Conservation (phyloP, 2,113 vertebrate genomes). For the Phyllopteryx taeniolatus region DNA sequence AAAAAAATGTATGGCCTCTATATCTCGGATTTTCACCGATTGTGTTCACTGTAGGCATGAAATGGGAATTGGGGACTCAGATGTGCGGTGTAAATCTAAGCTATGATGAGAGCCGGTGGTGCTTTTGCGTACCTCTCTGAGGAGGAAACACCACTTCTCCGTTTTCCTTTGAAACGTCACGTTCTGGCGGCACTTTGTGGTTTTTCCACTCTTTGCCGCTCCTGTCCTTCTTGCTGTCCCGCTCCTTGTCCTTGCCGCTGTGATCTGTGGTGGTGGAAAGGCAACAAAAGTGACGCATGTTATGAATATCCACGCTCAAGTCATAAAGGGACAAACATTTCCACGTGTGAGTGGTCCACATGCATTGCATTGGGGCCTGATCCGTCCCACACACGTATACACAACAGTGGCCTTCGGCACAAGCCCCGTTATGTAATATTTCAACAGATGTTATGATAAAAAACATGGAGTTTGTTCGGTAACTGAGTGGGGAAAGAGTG, state of each 20-base stretch:
- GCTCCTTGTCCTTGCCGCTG: slow-evolving; percentile 83
- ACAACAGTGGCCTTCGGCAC: slow-evolving; percentile 47
- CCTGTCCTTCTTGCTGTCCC: slow-evolving; percentile 73
- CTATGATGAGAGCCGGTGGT: not conserved
- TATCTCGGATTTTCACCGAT: no score
- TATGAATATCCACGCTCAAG: slow-evolving; percentile 8
- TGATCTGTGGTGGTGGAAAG: slow-evolving; percentile 72
- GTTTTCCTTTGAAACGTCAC: slow-evolving; percentile 86
- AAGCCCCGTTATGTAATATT: slow-evolving; percentile 30
- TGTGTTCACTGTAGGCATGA: not conserved
- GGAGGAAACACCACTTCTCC: slow-evolving; percentile 80
- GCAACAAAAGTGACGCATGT: slow-evolving; percentile 4
- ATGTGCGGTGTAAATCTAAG: not conserved
- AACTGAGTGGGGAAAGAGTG: not conserved
- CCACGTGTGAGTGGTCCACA: slow-evolving; percentile 55
- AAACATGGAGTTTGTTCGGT: not conserved
- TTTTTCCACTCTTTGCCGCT: slow-evolving; percentile 85
- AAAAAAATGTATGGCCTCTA: no score
- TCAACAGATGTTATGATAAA: not conserved
- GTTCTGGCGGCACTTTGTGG: slow-evolving; percentile 83
- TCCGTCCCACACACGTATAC: slow-evolving; percentile 46
- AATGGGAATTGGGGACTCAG: not conserved
- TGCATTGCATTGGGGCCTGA: slow-evolving; percentile 54
- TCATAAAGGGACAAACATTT: slow-evolving; percentile 50
- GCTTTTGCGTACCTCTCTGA: slow-evolving; percentile 79